These are phyloP conservation scores for Bradypodion pumilum DNA, from an alignment of 2,797 vertebrate genomes.

Conservation along the genomic window DNA sequence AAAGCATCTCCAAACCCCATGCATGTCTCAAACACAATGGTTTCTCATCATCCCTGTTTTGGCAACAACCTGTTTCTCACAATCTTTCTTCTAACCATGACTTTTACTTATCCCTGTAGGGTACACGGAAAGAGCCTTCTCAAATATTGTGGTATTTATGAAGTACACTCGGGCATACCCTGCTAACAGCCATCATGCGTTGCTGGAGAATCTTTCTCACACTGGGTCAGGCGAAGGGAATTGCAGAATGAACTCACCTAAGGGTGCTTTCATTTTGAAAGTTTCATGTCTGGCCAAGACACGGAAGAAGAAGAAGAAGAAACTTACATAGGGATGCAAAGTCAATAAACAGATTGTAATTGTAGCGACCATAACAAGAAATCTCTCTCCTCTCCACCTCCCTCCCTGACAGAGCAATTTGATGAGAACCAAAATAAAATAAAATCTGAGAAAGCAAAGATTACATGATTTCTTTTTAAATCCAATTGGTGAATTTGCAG, in stretches of 20 bases:
- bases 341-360: not conserved
- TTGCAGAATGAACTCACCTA: no score
- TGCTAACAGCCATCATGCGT: no score
- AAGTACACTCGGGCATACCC: no score
- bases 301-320: no score
- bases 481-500: not conserved
- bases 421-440: not conserved
- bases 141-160: no score
- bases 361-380: not conserved
- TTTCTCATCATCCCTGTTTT: not conserved
- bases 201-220: no score
- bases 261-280: no score
- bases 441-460: not conserved
- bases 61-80: not conserved
- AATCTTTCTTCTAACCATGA: not conserved
- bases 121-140: no score
- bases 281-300: no score
- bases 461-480: not conserved
- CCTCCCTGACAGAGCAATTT: not conserved
- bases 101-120: not conserved
- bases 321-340: not conserved
- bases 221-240: no score
- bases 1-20: not conserved
- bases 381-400: not conserved
- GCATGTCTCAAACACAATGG: not conserved